phyloP scores from a whole-genome alignment of 1,140 invertebrate genomes.

The Apocrypta bakeri region DNA sequence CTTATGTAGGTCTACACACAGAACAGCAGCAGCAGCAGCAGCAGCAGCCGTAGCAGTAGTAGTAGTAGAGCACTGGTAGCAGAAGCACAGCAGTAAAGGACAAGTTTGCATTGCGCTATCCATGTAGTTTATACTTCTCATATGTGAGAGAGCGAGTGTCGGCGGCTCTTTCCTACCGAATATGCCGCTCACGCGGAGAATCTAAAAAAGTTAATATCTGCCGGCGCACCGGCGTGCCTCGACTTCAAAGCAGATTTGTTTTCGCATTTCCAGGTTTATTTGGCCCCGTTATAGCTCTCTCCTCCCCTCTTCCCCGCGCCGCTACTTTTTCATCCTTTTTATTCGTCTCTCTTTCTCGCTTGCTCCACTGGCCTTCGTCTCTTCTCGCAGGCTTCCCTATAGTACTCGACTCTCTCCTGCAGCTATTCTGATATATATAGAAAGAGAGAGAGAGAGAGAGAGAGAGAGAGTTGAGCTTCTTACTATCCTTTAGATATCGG shows the following conservation, averaged over 20 bases:
- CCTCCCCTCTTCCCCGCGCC: conserved; percentile 48
- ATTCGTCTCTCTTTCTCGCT: background rate
- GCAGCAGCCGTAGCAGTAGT: no score
- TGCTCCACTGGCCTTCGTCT: background rate
- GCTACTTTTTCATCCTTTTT: conserved; percentile 14
- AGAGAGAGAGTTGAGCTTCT: background rate
- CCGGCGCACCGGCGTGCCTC: conserved; percentile 60
- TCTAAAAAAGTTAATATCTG: conserved; percentile 71
- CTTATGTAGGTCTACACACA: background rate
- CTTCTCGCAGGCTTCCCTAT: background rate
- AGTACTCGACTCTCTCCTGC: no score
- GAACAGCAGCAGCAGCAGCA: no score
- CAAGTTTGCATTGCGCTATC: conserved; percentile 55
- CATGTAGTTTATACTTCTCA: conserved; percentile 57
- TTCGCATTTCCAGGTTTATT: conserved; percentile 66
- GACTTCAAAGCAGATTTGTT: conserved; percentile 71
- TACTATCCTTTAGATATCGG: conserved; percentile 42
- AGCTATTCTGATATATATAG: background rate
- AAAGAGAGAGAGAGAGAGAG: background rate
- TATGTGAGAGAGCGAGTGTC: conserved; percentile 29
- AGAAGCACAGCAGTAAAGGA: conserved; percentile 7
- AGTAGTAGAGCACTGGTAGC: no score
- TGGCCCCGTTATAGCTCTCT: conserved; percentile 56
- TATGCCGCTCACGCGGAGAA: conserved; percentile 62
- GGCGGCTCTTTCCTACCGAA: conserved; percentile 50